Evolutionary conservation across 2,113 vertebrate genomes (phyloP).

Genomic region (Steatornis caripensis): DNA sequence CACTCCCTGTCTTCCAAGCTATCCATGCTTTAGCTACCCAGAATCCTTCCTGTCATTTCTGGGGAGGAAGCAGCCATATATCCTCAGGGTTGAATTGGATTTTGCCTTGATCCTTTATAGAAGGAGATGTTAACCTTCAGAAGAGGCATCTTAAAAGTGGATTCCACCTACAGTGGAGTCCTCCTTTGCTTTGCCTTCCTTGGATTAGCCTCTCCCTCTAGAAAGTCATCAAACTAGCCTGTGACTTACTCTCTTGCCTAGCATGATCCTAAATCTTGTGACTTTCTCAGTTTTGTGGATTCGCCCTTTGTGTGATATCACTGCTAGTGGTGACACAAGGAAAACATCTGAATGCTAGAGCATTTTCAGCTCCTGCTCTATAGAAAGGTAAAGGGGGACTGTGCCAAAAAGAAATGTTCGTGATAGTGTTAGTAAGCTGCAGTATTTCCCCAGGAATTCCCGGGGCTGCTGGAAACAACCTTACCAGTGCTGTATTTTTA

Average conservation of each 20-base stretch:
- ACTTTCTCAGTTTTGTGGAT: not conserved
- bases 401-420: conserved; percentile 20
- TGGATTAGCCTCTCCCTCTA: not conserved
- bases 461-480: not conserved
- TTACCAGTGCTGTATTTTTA: not conserved
- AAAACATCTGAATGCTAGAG: not conserved
- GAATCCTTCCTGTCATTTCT: not conserved
- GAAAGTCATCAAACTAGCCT: not conserved
- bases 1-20: not conserved
- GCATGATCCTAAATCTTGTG: not conserved
- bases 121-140: not conserved
- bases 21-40: not conserved
- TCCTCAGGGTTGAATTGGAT: conserved; percentile 26
- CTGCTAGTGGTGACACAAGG: not conserved
- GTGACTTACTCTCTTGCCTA: not conserved
- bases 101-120: conserved; percentile 9
- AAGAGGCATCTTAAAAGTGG: not conserved
- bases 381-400: not conserved
- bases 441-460: conserved; percentile 16
- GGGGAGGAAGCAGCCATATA: not conserved
- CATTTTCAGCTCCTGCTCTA: not conserved
- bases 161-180: not conserved
- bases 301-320: not conserved
- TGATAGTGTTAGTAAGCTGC: not conserved
- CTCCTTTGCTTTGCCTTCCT: not conserved